Evolutionary conservation across 1,140 invertebrate genomes (phyloP), one percentile per base, ranked within the genome.

Genomic region (Sycophila sp.): DNA sequence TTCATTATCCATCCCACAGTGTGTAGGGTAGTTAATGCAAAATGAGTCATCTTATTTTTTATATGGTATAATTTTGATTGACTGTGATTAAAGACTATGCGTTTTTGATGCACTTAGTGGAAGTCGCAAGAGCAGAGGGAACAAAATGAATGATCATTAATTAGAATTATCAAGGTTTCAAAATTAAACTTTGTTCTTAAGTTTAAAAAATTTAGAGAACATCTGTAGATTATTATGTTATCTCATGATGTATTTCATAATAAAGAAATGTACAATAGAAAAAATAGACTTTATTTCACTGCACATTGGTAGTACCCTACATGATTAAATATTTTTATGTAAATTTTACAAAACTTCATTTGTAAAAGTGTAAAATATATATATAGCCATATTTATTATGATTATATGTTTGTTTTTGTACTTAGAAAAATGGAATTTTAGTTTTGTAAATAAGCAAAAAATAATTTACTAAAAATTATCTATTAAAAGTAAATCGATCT

Each of bases 231-330:
- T 5, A 55, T 58, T 42, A 22, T 56, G 19, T 56, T 60, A 30
- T 40, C 60, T 51, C 8, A 40, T 53, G 26, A 60, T 30, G n/a
- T 42, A 69, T 51, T 60, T 36, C 32, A 40, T 26, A 69, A 51
- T 59, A 69, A 69, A 60, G 19, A 67, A n/a, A 15, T n/a, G 13
- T 56, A 51, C 1, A 26, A 58, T 67, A 49, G 24, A 67, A 67
- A 11, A 36, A 58, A 1, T 40, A 30, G 32, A 36, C 22, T 38
- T 55, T 65, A 38, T 58, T 59, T 22, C 15, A 28, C 13, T 22
- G 30, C 15, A 30, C 30, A 55, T 3, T 40, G 28, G 13, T 28
- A 26, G 19, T 59, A 2, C n/a, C n/a, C n/a, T 30, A 53, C 26
- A n/a, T n/a, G 40, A 15, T 3, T 40, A 47, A 47, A 19, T 10